A percentile compares a stretch with the other conserved stretches of the same genome.
These are phyloP conservation scores for Pristionchus entomophagus DNA, from an alignment of 2,888 invertebrate genomes.

Conservation along the genomic window DNA sequence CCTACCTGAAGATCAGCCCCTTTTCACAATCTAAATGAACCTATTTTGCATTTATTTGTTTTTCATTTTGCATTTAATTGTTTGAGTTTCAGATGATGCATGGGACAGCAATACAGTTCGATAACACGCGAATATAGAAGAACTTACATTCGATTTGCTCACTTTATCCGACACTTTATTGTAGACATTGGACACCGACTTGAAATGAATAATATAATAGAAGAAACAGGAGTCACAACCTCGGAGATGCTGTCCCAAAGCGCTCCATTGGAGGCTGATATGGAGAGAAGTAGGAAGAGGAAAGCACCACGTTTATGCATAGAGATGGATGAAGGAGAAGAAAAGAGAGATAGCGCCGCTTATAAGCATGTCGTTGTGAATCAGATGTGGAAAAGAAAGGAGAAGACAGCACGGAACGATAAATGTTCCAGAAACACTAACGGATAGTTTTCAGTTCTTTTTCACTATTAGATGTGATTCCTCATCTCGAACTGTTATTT, in stretches of 20 bases:
- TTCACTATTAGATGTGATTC: too few relatives aligned
- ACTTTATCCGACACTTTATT: not conserved
- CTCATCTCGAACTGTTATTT: too few relatives aligned
- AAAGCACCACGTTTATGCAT: not conserved
- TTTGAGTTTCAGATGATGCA: too few relatives aligned
- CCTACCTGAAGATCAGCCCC: not conserved
- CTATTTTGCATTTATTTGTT: too few relatives aligned
- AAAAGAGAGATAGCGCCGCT: not conserved
- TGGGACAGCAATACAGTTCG: too few relatives aligned
- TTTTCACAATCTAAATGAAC: too few relatives aligned
- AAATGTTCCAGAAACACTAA: not conserved
- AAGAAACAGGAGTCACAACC: not conserved
- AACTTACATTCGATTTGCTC: not conserved
- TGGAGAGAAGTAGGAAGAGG: constrained; percentile 12
- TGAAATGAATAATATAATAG: too few relatives aligned
- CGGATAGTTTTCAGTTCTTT: too few relatives aligned
- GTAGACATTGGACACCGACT: too few relatives aligned
- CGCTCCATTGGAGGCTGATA: not conserved
- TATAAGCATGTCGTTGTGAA: constrained; percentile 9
- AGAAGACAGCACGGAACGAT: not conserved
- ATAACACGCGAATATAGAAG: too few relatives aligned
- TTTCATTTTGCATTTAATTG: too few relatives aligned
- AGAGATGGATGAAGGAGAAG: constrained; percentile 7
- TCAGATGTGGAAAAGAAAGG: constrained; percentile 14
- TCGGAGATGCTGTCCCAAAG: not conserved